phyloP scores from a whole-genome alignment of 2,888 invertebrate species.

The Leptura quadrifasciata region DNA sequence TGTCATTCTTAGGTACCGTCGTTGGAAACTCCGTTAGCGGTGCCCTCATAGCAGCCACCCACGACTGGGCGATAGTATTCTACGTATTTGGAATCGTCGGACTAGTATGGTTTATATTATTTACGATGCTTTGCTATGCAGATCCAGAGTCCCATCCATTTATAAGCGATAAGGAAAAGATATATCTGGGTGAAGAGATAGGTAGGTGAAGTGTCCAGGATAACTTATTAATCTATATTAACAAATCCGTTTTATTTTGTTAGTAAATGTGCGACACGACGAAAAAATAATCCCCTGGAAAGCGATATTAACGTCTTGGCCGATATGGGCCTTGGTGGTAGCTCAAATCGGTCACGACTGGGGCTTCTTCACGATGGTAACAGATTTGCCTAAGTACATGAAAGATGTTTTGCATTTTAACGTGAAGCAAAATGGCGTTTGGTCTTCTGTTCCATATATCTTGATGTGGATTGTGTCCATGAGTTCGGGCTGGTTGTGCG shows the following conservation, averaged over 20 bases:
- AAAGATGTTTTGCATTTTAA: slow-evolving; percentile 79
- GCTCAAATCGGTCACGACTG: slow-evolving; percentile 82
- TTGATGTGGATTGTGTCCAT: slow-evolving; percentile 79
- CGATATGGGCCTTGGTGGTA: slow-evolving; percentile 74
- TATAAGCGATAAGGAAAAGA: slow-evolving; percentile 52
- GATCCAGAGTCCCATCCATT: slow-evolving; percentile 78
- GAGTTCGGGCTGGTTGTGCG: slow-evolving; percentile 79
- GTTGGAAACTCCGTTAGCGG: slow-evolving; percentile 81
- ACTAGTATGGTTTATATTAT: slow-evolving; percentile 79
- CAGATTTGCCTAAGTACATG: slow-evolving; percentile 81
- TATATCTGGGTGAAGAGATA: slow-evolving; percentile 71
- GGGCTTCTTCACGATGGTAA: slow-evolving; percentile 81
- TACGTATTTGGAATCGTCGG: slow-evolving; percentile 86
- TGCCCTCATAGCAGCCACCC: slow-evolving; percentile 79
- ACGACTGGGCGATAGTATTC: slow-evolving; percentile 86
- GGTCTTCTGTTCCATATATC: slow-evolving; percentile 79
- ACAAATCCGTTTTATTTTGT: not conserved
- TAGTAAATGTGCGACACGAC: slow-evolving; percentile 8
- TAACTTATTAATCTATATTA: not conserved
- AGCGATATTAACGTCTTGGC: slow-evolving; percentile 48
- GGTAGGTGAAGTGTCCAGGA: slow-evolving; percentile 73
- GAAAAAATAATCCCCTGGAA: slow-evolving; percentile 51
- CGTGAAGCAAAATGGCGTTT: slow-evolving; percentile 77
- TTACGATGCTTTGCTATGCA: slow-evolving; percentile 73
- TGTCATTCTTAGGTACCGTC: slow-evolving; percentile 73